Base-by-base conservation (phyloP, 2,797 vertebrate species). In the Limnodromus scolopaceus region DNA sequence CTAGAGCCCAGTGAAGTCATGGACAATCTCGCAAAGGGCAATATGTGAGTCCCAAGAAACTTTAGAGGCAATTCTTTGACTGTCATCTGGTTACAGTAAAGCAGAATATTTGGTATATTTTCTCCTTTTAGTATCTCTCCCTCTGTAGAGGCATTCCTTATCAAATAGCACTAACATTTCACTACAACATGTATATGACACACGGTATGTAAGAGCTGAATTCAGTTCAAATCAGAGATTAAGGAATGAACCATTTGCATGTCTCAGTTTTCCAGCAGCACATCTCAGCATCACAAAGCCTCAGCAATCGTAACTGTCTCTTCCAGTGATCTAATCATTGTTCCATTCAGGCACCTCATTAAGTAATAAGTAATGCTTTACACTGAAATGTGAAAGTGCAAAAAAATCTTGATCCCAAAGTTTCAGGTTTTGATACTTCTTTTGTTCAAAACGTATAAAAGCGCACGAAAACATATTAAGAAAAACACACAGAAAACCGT, bases 371-470 rank as follows among this genome's bases (percentile, higher is more conserved):
- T 10, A 91, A 38, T 3, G 7, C 27, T 38, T 81, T 20, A 72
- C 25, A 24, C 2, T 15, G 36, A 69, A 79, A 66, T 0, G 2
- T 8, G 0, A 4, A 69, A 77, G 10, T 24, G 6, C 4, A 13
- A 43, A 63, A 71, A 75, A 49, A 4, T 23, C 43, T 64, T 43
- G 17, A 76, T 55, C 9, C 10, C 14, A 4, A 0, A 16, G 9
- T 84, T 87, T 32, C 46, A 66, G 12, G 34, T 71, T 92, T 76
- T 58, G 32, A 25, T 8, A 18, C 6, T 70, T 55, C 8, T 79
- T 78, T 76, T 18, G 24, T 25, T 24, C 78, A 85, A 30, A 68
- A 41, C 1, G 16, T 36, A 57, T 2, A 74, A 82, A 68, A 64
- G 4, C 6, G 32, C 13, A 34, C 5, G 24, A 84, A 87, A 90